Base-by-base conservation (phyloP, 2,797 vertebrate genomes). In the Catamblyrhynchus diadema region DNA sequence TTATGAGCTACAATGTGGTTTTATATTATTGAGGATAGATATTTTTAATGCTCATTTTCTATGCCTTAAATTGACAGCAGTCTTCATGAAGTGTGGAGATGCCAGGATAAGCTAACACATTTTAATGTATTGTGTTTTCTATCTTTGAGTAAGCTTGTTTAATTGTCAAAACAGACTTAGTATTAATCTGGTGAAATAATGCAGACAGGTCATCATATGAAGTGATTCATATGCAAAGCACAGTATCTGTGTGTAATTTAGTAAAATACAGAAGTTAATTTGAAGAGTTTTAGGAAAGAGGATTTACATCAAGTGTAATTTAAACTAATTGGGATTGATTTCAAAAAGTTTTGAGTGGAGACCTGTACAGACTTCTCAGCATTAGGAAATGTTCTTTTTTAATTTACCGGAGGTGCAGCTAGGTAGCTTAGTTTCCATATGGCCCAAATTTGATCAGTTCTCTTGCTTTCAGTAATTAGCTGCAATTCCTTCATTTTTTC, bases 161-260 rank as follows among this genome's bases (percentile, higher is more conserved):
- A 61, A 72, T 93, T 97, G 93, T 97, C 96, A 96, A 94, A 97
- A 94, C 56, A 97, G 72, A 78, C 35, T 95, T 96, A 92, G 42
- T 81, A 33, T 94, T 97, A 95, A 96, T 62, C 23, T 14, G 4
- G 39, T 94, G 77, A 95, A 95, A 88, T 91, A 92, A 95, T 93
- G 77, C 79, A 95, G 95, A 82, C 87, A 97, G 91, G 59, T 96
- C 74, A 78, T 94, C 72, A 75, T 51, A 62, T 48, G 12, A 95
- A 93, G 83, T 53, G 59, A 96, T 96, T 96, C 59, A 67, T 92
- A 97, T 96, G 95, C 86, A 95, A 94, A 96, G 41, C 66, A 92
- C 28, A 59, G 28, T 66, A 33, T 83, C 75, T 77, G 8, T 59
- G 8, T 59, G 22, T 78, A 85, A 88, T 94, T 93, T 88, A 75